Conservation (phyloP, 1,140 invertebrate species). For the Venturia canescens region DNA sequence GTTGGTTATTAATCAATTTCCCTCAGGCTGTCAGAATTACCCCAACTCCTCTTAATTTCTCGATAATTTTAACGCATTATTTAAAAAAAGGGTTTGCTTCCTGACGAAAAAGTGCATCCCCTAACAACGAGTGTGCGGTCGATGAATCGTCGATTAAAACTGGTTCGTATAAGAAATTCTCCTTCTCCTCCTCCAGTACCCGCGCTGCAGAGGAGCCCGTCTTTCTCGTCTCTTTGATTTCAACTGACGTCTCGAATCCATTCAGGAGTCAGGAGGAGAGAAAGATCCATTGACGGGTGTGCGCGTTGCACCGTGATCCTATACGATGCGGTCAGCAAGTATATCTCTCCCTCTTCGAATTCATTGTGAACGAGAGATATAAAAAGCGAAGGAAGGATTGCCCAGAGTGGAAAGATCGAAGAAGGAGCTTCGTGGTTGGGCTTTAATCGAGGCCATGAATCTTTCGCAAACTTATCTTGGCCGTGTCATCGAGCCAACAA, state of each 20-base stretch:
- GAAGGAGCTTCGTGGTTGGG: too few species aligned
- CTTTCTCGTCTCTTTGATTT: slow-evolving; percentile 36
- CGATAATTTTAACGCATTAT: too few species aligned
- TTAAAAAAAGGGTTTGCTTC: too few species aligned
- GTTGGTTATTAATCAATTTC: too few species aligned
- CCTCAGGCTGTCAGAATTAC: too few species aligned
- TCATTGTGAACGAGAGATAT: slow-evolving; percentile 36
- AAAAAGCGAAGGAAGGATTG: slow-evolving; percentile 25
- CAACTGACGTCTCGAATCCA: slow-evolving; percentile 48
- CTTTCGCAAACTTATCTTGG: not conserved
- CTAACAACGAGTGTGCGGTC: not conserved
- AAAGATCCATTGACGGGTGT: slow-evolving; percentile 45
- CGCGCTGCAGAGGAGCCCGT: not conserved
- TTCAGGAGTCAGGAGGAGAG: slow-evolving; percentile 33
- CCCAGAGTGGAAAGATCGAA: too few species aligned
- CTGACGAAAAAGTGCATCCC: too few species aligned
- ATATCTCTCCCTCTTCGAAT: slow-evolving; percentile 17
- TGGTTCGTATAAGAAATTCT: slow-evolving; percentile 2
- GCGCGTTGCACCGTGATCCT: slow-evolving; percentile 26
- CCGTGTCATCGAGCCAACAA: slow-evolving; percentile 42
- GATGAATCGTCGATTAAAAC: slow-evolving; percentile 30
- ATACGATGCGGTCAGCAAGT: not conserved
- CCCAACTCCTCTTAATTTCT: too few species aligned
- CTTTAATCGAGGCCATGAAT: too few species aligned
- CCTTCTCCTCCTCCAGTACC: not conserved